Base-by-base conservation (phyloP, 2,888 invertebrate genomes). In the Chalcis sispes region DNA sequence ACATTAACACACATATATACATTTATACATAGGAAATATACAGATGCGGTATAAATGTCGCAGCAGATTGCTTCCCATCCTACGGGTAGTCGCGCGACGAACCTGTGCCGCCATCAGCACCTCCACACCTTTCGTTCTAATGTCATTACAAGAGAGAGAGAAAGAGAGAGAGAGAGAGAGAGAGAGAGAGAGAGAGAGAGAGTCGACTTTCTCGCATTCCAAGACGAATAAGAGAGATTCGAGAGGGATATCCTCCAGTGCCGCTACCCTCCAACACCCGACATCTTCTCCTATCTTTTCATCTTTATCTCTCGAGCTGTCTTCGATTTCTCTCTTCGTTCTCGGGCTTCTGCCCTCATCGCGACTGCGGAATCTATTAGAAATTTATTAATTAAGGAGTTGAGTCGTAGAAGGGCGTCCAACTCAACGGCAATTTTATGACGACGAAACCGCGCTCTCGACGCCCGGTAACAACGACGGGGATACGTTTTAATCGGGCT, bases 341-440 rank as follows among this genome's bases (percentile, higher is more conserved):
- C 3, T 1, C 36, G 13, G 15, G n/a, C 42, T 25, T 13, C 7
- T 0, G 23, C 32, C n/a, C n/a, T n/a, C n/a, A n/a, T n/a, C 4
- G 8, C 59, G 58, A 50, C 59, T 40, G 48, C 48, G 32, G 52
- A 66, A 61, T 73, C 66, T 48, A 69, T 74, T 67, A 54, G 74
- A 71, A 56, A 65, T 75, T 71, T 75, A 75, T 65, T 75, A 75
- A 75, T 71, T 65, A 40, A 56, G 10, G 29, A 36, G 23, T 13
- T 2, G 42, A 23, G 13, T 27, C 18, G 40, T n/a, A n/a, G n/a
- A n/a, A n/a, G n/a, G n/a, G n/a, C n/a, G n/a, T n/a, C n/a, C n/a
- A n/a, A n/a, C n/a, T n/a, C n/a, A n/a, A 15, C 2, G 10, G 46
- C 5, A 46, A 40, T 56, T 61, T n/a, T 18, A 32, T 54, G 4